phyloP scores from a whole-genome alignment of 2,797 vertebrate species.

The Tympanoctomys barrerae region DNA sequence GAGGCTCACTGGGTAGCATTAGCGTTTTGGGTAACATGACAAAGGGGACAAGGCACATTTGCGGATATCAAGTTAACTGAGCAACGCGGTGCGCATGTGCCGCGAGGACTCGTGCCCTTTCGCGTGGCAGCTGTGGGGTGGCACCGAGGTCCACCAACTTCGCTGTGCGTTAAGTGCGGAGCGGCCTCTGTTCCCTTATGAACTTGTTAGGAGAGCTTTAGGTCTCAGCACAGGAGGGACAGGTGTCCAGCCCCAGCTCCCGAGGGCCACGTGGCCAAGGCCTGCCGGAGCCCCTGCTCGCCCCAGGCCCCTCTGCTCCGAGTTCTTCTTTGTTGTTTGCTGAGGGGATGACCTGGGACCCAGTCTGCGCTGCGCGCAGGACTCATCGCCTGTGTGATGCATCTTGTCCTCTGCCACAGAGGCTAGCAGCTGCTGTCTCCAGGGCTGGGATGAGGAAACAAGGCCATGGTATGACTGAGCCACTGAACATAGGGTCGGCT shows the following conservation, averaged over 20 bases:
- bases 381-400: background rate
- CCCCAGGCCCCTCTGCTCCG: accelerated
- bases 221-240: background rate
- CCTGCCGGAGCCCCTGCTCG: accelerated
- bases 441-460: background rate
- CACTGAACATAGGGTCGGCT: background rate
- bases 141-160: background rate
- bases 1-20: background rate
- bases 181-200: background rate
- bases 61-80: background rate
- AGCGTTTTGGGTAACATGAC: background rate
- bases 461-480: background rate
- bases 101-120: background rate
- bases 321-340: background rate
- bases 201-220: background rate
- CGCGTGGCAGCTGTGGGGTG: background rate
- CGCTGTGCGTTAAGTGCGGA: background rate
- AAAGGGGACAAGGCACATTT: background rate
- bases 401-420: background rate
- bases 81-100: background rate
- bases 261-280: too few species aligned
- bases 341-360: too few species aligned
- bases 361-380: background rate
- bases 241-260: background rate
- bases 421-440: background rate